phyloP scores from a whole-genome alignment of 2,888 invertebrate genomes.

The Drosophila mettleri region DNA sequence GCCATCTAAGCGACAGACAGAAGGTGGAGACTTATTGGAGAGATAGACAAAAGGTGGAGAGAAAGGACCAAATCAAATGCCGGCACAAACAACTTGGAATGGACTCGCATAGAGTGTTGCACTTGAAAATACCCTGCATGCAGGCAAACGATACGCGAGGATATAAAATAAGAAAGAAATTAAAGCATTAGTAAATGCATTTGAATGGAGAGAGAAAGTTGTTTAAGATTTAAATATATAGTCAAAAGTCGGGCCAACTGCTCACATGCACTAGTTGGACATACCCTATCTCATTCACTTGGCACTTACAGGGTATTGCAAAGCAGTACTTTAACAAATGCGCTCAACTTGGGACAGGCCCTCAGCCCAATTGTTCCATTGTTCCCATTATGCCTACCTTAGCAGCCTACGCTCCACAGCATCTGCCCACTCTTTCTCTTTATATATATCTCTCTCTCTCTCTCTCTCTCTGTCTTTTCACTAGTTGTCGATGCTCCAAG shows the following conservation, averaged over 20 bases:
- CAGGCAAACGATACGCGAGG: not conserved
- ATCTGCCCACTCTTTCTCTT: not conserved
- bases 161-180: too few species aligned
- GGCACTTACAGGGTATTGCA: slow-evolving; percentile 20
- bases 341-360: slow-evolving; percentile 70
- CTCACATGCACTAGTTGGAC: not conserved
- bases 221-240: not conserved
- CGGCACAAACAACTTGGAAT: slow-evolving; percentile 23
- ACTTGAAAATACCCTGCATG: slow-evolving; percentile 10
- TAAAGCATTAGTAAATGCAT: not conserved
- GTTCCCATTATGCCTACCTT: slow-evolving; percentile 40
- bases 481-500: slow-evolving; percentile 1
- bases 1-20: slow-evolving; percentile 41
- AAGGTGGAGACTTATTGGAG: slow-evolving; percentile 16
- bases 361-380: slow-evolving; percentile 54
- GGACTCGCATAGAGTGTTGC: not conserved
- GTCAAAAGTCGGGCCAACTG: not conserved
- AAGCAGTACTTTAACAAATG: slow-evolving; percentile 37
- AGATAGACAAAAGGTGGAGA: slow-evolving; percentile 36
- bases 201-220: not conserved
- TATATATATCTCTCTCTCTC: not conserved
- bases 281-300: not conserved
- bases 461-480: not conserved
- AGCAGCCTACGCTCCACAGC: not conserved
- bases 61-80: slow-evolving; percentile 59